phyloP scores from a whole-genome alignment of 2,113 vertebrate genomes.

The Myrmophylax atrothorax region DNA sequence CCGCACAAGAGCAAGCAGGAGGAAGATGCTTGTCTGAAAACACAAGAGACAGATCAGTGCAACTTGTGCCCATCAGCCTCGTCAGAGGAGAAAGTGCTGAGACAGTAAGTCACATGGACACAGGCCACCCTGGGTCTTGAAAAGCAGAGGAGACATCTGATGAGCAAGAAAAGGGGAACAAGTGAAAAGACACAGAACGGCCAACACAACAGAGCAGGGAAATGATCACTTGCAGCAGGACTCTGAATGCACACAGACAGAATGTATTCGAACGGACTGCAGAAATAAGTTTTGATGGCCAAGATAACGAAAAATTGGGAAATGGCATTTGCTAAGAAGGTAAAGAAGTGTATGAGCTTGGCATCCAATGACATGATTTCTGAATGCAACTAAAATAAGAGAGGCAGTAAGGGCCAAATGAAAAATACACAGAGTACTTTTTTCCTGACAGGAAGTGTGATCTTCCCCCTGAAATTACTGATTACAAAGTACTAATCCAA shows the following conservation, averaged over 20 bases:
- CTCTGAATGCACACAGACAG: background rate
- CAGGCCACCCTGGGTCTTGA: background rate
- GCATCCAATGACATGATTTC: background rate
- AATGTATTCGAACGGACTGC: fast-evolving
- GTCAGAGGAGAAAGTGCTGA: background rate
- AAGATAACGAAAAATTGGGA: background rate
- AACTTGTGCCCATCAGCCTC: background rate
- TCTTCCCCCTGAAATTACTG: conserved; percentile 40
- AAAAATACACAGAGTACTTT: background rate
- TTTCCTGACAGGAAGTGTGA: conserved; percentile 11
- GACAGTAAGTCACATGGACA: background rate
- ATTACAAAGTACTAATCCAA: background rate
- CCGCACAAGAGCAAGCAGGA: fast-evolving
- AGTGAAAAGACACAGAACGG: background rate
- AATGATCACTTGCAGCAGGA: background rate
- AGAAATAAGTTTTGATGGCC: background rate
- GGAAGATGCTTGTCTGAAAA: background rate
- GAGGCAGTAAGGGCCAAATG: background rate
- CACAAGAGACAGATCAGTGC: background rate
- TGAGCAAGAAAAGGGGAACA: conserved; percentile 12
- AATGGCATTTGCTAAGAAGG: background rate
- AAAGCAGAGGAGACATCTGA: background rate
- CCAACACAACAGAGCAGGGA: background rate
- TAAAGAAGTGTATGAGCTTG: background rate
- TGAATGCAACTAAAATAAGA: background rate